phyloP scores from a whole-genome alignment of 1,140 invertebrate species.

The Patella vulgata region DNA sequence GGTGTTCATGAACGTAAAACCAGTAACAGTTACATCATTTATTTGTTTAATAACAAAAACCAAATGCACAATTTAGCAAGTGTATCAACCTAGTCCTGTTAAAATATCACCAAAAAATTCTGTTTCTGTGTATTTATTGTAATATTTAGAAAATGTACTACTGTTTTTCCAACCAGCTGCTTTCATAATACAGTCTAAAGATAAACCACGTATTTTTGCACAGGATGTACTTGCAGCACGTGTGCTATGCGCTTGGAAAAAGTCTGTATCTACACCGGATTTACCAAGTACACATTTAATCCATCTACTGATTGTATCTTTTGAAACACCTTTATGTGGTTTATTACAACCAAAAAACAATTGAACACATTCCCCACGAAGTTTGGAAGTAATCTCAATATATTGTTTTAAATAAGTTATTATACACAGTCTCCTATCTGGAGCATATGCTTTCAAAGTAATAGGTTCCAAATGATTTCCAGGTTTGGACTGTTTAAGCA shows the following conservation, averaged over 20 bases:
- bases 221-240: neutral
- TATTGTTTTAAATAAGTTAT: neutral
- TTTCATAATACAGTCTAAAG: neutral
- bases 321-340: too few relatives aligned
- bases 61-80: too few relatives aligned
- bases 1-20: too few relatives aligned
- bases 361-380: neutral
- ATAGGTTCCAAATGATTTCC: slow-evolving; percentile 1
- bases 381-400: neutral
- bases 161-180: slow-evolving; percentile 5
- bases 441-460: neutral
- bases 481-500: neutral
- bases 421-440: neutral
- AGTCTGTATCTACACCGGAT: neutral
- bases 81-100: too few relatives aligned
- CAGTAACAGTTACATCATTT: too few relatives aligned
- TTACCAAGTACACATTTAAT: too few relatives aligned
- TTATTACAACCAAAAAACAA: neutral
- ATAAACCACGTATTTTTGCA: neutral
- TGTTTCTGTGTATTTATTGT: too few relatives aligned
- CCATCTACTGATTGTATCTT: too few relatives aligned
- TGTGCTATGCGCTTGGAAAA: neutral
- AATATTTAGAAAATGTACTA: neutral
- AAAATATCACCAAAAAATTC: too few relatives aligned
- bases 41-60: too few relatives aligned